These are phyloP conservation scores for Cynocephalus volans DNA, from an alignment of 2,113 vertebrate species.

Conservation along the genomic window DNA sequence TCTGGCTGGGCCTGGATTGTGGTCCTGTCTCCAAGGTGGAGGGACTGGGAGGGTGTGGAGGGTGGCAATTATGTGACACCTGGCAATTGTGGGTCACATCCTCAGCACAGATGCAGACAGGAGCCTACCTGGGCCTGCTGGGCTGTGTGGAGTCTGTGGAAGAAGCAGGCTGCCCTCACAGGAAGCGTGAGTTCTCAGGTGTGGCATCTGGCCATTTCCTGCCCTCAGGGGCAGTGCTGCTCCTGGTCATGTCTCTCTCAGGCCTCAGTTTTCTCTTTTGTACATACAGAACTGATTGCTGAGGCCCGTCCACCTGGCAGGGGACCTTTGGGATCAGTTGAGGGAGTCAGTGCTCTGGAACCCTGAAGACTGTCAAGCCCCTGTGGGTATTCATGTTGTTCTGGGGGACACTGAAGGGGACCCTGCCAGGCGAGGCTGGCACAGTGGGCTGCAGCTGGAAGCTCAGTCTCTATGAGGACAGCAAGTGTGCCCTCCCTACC, in stretches of 20 bases:
- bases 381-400: not conserved
- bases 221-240: too few relatives aligned
- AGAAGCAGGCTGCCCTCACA: not conserved
- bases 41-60: not conserved
- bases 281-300: not conserved
- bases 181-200: not conserved
- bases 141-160: not conserved
- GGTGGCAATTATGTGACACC: not conserved
- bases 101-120: not conserved
- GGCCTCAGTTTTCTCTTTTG: not conserved
- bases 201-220: not conserved
- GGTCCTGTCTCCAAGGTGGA: not conserved
- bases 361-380: not conserved
- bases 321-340: not conserved
- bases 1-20: not conserved
- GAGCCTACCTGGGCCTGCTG: not conserved
- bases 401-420: not conserved
- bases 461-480: not conserved
- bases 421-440: too few relatives aligned
- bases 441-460: not conserved
- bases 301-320: not conserved
- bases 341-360: not conserved
- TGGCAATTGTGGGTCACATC: fast-evolving
- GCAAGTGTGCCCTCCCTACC: not conserved
- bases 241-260: not conserved